Percentiles rank a stretch among this genome's conserved stretches.
Evolutionary conservation across 2,888 invertebrate species (phyloP).

Genomic region (Cheilosia grossa): DNA sequence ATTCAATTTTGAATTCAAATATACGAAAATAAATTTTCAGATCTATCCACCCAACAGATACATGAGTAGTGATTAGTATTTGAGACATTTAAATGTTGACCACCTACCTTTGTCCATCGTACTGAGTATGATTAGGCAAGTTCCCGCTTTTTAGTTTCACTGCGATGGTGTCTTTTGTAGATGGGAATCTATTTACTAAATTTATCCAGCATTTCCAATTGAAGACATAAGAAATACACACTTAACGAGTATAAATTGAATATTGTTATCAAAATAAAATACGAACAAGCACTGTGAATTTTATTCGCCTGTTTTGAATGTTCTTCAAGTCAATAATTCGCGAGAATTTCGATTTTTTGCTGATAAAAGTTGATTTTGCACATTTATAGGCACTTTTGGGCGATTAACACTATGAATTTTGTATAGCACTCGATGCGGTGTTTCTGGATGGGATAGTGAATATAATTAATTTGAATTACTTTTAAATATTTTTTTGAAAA

Average conservation of each 20-base stretch:
- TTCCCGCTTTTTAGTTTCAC: slow-evolving; percentile 63
- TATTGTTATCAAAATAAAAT: slow-evolving; percentile 21
- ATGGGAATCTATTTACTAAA: slow-evolving; percentile 1
- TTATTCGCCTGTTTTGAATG: slow-evolving; percentile 57
- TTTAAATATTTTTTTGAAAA: slow-evolving; percentile 71
- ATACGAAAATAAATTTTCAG: background rate
- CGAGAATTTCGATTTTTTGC: slow-evolving; percentile 7
- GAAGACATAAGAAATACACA: background rate
- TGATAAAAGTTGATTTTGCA: slow-evolving; percentile 18
- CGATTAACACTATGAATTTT: slow-evolving; percentile 20
- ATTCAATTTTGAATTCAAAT: slow-evolving; percentile 69
- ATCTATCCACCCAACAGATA: background rate
- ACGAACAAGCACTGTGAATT: slow-evolving; percentile 23
- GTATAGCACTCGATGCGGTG: background rate
- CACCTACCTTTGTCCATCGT: slow-evolving; percentile 68
- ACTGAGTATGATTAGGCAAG: slow-evolving; percentile 15
- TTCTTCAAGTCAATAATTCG: slow-evolving; percentile 30
- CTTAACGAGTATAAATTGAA: slow-evolving; percentile 3
- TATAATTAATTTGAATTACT: slow-evolving; percentile 62
- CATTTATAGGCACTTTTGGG: slow-evolving; percentile 3
- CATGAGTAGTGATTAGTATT: slow-evolving; percentile 4
- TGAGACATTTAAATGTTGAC: slow-evolving; percentile 16
- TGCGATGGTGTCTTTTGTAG: background rate
- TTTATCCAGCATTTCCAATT: background rate
- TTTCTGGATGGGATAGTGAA: background rate